Evolutionary conservation across 2,113 vertebrate genomes (phyloP), one percentile per base, ranked within the genome.

Genomic region (Pituophis catenifer): DNA sequence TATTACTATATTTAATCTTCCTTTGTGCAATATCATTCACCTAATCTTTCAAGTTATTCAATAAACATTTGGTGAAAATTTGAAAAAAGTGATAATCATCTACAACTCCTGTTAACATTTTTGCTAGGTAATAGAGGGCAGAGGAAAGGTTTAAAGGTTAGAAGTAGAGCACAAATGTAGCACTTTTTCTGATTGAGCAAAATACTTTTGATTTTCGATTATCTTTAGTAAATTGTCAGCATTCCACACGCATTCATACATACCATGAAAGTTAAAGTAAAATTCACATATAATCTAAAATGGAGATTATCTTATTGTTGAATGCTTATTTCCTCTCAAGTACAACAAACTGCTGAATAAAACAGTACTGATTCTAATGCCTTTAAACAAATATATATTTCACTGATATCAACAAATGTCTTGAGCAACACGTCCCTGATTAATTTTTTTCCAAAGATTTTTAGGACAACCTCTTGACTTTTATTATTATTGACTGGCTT

Each of bases 101-200:
- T 81, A 33, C n/a, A 81, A 21, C 17, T 91, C 38, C 17, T 23
- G 24, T 9, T 86, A 86, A 50, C 38, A 15, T 85, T 23, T 52
- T 87, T 26, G n/a, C 65, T 52, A 52, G 70, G 13, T 86, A 86
- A 89, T 29, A 50, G 7, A 52, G 87, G 87, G 62, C 0, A 1
- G 33, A 57, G 86, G 13, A 89, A 91, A 94, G 59, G 55, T 86
- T 48, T 88, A 92, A 89, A 95, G 96, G 96, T 97, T 97, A 97
- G 96, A 97, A 96, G 89, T 91, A 97, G 95, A 97, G 97, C 97
- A 97, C 96, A 97, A 97, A 95, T 94, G 95, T 96, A 96, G 95
- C 91, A 12, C 3, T 50, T 86, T 59, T 65, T 89, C 90, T 94
- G 91, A 94, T 95, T 94, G 90, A 95, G 93, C 93, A 93, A 93